Conservation (phyloP, 2,888 invertebrate genomes). For the Trissolcus japonicus region DNA sequence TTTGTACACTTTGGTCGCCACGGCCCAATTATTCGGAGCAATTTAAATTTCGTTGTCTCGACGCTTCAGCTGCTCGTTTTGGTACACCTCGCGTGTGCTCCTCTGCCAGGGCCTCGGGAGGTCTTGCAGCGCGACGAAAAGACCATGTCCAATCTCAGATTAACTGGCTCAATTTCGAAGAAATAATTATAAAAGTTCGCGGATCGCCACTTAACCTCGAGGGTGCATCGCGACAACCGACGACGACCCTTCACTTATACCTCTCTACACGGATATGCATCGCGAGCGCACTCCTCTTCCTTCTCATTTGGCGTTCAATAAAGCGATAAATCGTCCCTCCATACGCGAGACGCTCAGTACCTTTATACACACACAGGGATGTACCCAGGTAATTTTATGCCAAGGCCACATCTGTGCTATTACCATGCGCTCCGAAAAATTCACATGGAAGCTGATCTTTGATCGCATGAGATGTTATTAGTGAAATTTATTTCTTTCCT, state of each 20-base stretch:
- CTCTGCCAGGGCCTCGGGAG: constrained; percentile 43
- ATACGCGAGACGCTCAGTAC: constrained; percentile 25
- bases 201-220: constrained; percentile 73
- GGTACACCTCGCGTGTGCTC: constrained; percentile 45
- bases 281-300: constrained; percentile 43
- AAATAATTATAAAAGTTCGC: constrained; percentile 66
- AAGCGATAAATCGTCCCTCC: constrained; percentile 70
- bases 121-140: constrained; percentile 56
- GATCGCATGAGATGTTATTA: constrained; percentile 31
- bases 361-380: constrained; percentile 42
- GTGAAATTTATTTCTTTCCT: constrained; percentile 21
- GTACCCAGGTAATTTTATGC: constrained; percentile 48
- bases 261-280: constrained; percentile 55
- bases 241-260: constrained; percentile 58
- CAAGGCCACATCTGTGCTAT: constrained; percentile 36
- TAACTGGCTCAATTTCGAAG: constrained; percentile 59
- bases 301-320: constrained; percentile 64
- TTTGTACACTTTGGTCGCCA: constrained; percentile 48
- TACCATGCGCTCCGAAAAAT: constrained; percentile 38
- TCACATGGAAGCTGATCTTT: constrained; percentile 23
- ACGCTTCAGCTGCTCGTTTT: constrained; percentile 30
- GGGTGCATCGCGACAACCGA: constrained; percentile 68
- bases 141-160: constrained; percentile 57
- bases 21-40: constrained; percentile 59
- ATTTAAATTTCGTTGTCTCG: constrained; percentile 59